phyloP scores from a whole-genome alignment of 2,888 invertebrate species.

The Drosophila neotestacea region DNA sequence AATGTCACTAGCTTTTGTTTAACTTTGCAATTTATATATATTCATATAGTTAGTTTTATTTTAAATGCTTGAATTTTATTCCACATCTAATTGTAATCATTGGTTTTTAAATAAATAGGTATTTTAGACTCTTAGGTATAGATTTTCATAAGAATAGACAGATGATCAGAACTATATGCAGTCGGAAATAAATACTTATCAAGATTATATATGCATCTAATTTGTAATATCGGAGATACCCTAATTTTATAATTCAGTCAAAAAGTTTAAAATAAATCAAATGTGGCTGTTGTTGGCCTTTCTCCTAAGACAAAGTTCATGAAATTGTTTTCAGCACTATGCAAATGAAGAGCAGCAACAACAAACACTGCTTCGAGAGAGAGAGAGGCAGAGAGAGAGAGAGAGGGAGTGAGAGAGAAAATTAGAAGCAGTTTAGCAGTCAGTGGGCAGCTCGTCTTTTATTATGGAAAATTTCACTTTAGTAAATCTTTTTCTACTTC shows the following conservation, averaged over 20 bases:
- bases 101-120: too few species aligned
- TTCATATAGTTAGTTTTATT: too few species aligned
- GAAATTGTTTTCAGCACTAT: slow-evolving; percentile 51
- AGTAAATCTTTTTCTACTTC: slow-evolving; percentile 7
- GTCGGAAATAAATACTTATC: too few species aligned
- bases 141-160: too few species aligned
- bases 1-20: too few species aligned
- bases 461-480: slow-evolving; percentile 60
- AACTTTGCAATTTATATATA: too few species aligned
- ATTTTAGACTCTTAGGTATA: too few species aligned
- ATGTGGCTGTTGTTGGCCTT: slow-evolving; percentile 36
- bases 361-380: not conserved
- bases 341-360: slow-evolving; percentile 35
- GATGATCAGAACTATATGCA: too few species aligned
- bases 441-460: slow-evolving; percentile 40
- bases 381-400: slow-evolving; percentile 2
- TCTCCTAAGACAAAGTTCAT: slow-evolving; percentile 46
- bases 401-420: slow-evolving; percentile 15
- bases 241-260: not conserved
- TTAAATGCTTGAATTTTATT: too few species aligned
- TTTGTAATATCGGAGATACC: too few species aligned
- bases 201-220: too few species aligned
- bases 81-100: too few species aligned
- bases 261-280: slow-evolving; percentile 45
- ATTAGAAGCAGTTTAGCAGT: slow-evolving; percentile 54